Base-by-base conservation (phyloP, 2,888 invertebrate species). In the Anthrax anthrax region DNA sequence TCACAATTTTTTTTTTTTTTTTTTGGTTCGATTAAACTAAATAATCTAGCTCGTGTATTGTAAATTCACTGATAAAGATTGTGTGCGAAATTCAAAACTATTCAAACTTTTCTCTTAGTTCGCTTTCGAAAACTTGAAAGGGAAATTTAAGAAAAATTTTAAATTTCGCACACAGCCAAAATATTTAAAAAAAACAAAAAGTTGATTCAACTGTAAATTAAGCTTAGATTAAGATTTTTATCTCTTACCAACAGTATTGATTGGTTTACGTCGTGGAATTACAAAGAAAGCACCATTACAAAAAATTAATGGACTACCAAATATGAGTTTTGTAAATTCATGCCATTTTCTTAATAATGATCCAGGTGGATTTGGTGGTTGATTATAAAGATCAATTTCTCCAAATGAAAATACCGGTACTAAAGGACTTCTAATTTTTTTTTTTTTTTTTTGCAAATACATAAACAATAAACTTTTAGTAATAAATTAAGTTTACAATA, bases 381-480 rank as follows among this genome's bases (percentile, higher is more conserved):
- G 90, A 52, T 81, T 76, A 64, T 81, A 92, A 10, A 90, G 67
- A 57, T 91, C 87, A 1, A 84, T 84, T 67, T 95, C 94, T 0
- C 92, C 92, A 64, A 94, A 95, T 0, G 87, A 83, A 60, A 90
- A 81, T 0, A 87, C 84, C 2, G 95, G 94, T 0, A 95, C 91
- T 47, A 95, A 65, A 0, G 84, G 74, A 0, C 84, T 74, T 12
- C 92, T 90, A n/a, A n/a, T n/a, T n/a, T n/a, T 47, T 59, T 6
- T n/a, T n/a, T n/a, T n/a, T n/a, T n/a, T n/a, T n/a, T n/a, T n/a
- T n/a, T n/a, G n/a, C n/a, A n/a, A n/a, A n/a, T n/a, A n/a, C n/a
- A n/a, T n/a, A n/a, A n/a, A n/a, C n/a, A n/a, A 29, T 43, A 23
- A n/a, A n/a, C n/a, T n/a, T n/a, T n/a, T n/a, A n/a, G n/a, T n/a